Conservation (phyloP, 2,113 vertebrate species). For the western clawed frog (Xenopus tropicalis) region DNA sequence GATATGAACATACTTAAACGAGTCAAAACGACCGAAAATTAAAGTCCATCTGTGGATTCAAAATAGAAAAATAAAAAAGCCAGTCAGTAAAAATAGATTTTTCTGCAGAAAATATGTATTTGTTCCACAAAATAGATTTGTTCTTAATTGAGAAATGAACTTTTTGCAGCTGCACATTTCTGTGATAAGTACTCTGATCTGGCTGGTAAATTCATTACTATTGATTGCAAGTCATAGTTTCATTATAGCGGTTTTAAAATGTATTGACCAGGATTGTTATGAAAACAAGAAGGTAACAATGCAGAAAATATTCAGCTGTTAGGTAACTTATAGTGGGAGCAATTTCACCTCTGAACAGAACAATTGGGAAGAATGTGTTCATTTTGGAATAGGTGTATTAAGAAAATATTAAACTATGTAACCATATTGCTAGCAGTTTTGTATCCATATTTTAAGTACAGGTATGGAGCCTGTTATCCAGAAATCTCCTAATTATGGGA, state of each 20-base stretch:
- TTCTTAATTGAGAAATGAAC: conserved; percentile 52
- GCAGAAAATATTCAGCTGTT: conserved; percentile 3
- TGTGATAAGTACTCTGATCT: conserved; percentile 50
- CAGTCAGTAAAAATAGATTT: conserved; percentile 62
- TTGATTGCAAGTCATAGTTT: conserved; percentile 39
- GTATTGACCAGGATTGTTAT: conserved; percentile 40
- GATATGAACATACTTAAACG: conserved; percentile 1
- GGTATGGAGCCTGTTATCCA: too few relatives aligned
- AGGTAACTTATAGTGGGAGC: too few relatives aligned
- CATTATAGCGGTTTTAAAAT: conserved; percentile 46
- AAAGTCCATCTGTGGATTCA: conserved; percentile 44
- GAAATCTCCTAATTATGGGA: too few relatives aligned
- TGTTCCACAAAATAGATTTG: conserved; percentile 54
- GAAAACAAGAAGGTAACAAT: conserved; percentile 13
- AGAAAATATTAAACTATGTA: too few relatives aligned
- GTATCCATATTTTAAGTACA: too few relatives aligned
- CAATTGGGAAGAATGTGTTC: too few relatives aligned
- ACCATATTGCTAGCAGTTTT: too few relatives aligned
- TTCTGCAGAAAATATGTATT: conserved; percentile 54
- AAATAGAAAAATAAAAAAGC: conserved; percentile 52
- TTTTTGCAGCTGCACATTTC: conserved; percentile 45
- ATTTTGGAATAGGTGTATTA: too few relatives aligned
- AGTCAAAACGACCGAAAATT: conserved; percentile 14
- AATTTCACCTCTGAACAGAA: too few relatives aligned
- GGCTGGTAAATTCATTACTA: conserved; percentile 45